phyloP scores from a whole-genome alignment of 2,113 vertebrate species.

The Microtus ochrogaster region DNA sequence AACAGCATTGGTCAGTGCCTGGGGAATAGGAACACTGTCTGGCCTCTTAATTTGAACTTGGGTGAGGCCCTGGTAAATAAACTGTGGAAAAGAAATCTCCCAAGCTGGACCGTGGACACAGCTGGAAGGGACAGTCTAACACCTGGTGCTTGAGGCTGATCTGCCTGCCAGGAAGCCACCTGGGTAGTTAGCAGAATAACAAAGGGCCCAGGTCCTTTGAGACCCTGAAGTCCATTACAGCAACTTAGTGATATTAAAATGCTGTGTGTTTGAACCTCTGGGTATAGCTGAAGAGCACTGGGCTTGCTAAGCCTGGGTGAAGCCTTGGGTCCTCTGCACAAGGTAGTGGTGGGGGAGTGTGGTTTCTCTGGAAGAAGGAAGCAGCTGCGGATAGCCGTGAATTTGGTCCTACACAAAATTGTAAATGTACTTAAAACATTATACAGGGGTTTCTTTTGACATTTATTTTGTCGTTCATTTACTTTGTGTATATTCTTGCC shows the following conservation, averaged over 20 bases:
- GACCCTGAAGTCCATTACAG: background rate
- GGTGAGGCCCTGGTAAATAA: background rate
- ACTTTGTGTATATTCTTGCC: too few species aligned
- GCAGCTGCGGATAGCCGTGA: background rate
- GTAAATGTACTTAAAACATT: background rate
- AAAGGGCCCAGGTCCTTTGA: background rate
- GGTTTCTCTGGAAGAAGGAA: slow-evolving; percentile 78
- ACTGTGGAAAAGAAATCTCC: background rate
- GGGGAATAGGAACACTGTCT: background rate
- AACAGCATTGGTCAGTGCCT: background rate
- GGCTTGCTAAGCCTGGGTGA: background rate
- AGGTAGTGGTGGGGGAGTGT: background rate
- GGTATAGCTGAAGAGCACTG: background rate
- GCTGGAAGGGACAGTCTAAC: background rate
- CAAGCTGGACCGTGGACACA: background rate
- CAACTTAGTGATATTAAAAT: background rate
- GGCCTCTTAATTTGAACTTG: background rate
- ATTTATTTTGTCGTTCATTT: background rate
- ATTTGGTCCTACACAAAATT: background rate
- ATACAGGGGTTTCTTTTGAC: background rate
- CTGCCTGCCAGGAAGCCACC: background rate
- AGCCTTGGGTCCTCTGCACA: background rate
- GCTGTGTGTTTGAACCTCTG: background rate
- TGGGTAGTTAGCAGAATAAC: background rate
- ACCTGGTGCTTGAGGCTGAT: background rate